phyloP scores from a whole-genome alignment of 2,888 invertebrate genomes.

The Andrena bucephala region DNA sequence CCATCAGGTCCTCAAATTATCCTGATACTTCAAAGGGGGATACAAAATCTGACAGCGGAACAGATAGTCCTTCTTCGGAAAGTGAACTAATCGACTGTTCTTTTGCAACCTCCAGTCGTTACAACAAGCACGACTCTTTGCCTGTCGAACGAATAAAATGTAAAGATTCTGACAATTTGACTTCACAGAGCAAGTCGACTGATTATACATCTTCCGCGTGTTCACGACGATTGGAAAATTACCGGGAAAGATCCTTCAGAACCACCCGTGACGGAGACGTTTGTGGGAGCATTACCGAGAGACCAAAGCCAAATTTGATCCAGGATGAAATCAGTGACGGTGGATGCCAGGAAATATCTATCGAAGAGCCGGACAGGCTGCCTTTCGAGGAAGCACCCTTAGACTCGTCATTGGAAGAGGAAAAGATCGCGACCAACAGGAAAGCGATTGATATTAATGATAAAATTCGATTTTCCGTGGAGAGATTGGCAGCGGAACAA shows the following conservation, averaged over 20 bases:
- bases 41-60: background rate
- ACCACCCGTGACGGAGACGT: background rate
- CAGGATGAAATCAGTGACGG: conserved; percentile 29
- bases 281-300: background rate
- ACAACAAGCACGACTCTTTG: background rate
- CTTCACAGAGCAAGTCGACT: background rate
- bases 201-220: background rate
- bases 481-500: conserved; percentile 49
- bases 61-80: background rate
- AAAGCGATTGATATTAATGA: conserved; percentile 1
- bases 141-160: background rate
- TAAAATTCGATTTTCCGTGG: conserved; percentile 37
- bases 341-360: background rate
- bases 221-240: background rate
- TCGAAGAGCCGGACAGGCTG: background rate
- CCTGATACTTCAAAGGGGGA: background rate
- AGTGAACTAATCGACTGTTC: background rate
- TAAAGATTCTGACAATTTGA: background rate
- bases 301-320: background rate
- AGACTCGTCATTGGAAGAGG: background rate
- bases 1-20: background rate
- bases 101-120: background rate
- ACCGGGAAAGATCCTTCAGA: background rate
- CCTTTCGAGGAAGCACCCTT: background rate
- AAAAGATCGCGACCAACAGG: background rate